Conservation (phyloP, 2,113 vertebrate genomes). For the Xyliphius kryptos region DNA sequence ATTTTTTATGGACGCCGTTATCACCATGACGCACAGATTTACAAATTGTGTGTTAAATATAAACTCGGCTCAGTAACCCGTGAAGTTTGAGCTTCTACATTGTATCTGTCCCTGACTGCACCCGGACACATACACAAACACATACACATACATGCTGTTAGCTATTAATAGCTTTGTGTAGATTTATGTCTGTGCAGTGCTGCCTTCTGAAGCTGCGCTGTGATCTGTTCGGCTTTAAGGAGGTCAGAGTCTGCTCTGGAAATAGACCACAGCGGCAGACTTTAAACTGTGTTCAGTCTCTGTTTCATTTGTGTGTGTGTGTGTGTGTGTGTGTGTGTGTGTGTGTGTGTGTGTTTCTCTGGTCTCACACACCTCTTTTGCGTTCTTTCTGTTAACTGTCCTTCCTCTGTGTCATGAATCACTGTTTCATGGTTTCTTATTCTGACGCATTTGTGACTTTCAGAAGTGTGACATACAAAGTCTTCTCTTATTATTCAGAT, state of each 20-base stretch:
- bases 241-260: conserved; percentile 51
- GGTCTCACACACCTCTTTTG: too few species aligned
- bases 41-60: too few species aligned
- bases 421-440: conserved; percentile 30
- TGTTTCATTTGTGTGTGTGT: not conserved
- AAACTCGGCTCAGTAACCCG: not conserved
- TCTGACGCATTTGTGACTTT: conserved; percentile 35
- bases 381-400: not conserved
- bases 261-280: conserved; percentile 50
- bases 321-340: not conserved
- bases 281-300: conserved; percentile 19
- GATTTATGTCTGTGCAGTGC: conserved; percentile 26
- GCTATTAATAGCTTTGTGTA: conserved; percentile 62
- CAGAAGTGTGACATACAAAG: conserved; percentile 25
- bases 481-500: conserved; percentile 22
- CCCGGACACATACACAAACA: conserved; percentile 23
- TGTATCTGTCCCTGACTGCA: conserved; percentile 4
- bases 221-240: conserved; percentile 54
- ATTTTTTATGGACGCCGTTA: too few species aligned
- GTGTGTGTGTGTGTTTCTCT: not conserved
- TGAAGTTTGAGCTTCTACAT: not conserved
- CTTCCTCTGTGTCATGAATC: conserved; percentile 32
- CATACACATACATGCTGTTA: conserved; percentile 28
- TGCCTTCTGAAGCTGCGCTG: conserved; percentile 53
- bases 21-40: too few species aligned